Evolutionary conservation across 2,888 invertebrate genomes (phyloP), one percentile per base, ranked within the genome.

Genomic region (Polietes domitor): DNA sequence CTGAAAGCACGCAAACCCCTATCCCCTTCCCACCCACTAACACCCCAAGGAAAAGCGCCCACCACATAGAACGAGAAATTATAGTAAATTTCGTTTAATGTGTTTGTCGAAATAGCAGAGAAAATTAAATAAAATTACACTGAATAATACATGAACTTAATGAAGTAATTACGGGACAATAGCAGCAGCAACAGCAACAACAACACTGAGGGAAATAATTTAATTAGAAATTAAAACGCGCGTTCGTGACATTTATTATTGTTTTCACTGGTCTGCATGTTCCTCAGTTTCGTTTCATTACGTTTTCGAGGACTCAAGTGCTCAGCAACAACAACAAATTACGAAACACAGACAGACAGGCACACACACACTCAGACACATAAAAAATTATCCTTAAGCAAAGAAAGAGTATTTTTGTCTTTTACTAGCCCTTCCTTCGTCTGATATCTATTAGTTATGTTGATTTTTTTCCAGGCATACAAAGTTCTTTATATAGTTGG

Each of bases 161-260:
- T 91, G 89, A 90, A 91, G 89, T 89, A 90, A 91, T 90, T 91
- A 89, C 88, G 87, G n/a, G n/a, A 75, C 77, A 61, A 53, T 55
- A 61, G 50, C 58, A 26, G 68, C 19, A 26, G 75, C 37, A 58
- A 65, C 24, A 28, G 74, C 12, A 58, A 65, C n/a, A 41, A 12
- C 24, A 21, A 10, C 65, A 41, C 5, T 10, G 1, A 53, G 41
- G 37, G 15, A 47, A 28, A 73, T 75, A 63, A 65, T 75, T 63
- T 75, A 63, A 75, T 75, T 75, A 75, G 28, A 75, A 75, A 65
- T 65, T 75, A 75, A 75, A 65, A 37, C 47, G 75, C 72, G 47
- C 32, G 19, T 75, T 75, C 74, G 74, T 75, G 74, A 75, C 63
- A 63, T 75, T 75, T 61, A 61, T 74, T 55, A n/a, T 73, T 41